phyloP scores from a whole-genome alignment of 2,888 invertebrate species.

The Eumerus sabulonum region DNA sequence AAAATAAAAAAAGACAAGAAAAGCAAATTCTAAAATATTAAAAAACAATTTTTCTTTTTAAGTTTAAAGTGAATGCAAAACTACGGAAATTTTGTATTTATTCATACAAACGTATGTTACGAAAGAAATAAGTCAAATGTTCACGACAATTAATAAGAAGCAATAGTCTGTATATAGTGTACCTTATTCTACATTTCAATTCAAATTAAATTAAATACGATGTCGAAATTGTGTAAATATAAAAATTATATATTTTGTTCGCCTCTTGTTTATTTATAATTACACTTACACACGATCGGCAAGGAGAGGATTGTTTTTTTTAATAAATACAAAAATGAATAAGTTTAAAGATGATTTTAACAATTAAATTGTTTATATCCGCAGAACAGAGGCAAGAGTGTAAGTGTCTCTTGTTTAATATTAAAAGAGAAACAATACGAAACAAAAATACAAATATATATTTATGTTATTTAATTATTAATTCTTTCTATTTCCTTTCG shows the following conservation, averaged over 20 bases:
- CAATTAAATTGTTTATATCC: slow-evolving; percentile 65
- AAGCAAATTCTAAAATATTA: slow-evolving; percentile 25
- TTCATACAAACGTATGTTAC: no score
- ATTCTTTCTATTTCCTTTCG: slow-evolving; percentile 47
- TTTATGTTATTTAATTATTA: slow-evolving; percentile 68
- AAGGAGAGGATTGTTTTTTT: slow-evolving; percentile 8
- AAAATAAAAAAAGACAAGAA: slow-evolving; percentile 56
- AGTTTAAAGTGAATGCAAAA: no score
- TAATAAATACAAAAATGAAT: slow-evolving; percentile 40
- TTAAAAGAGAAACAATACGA: slow-evolving; percentile 52
- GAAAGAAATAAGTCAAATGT: slow-evolving; percentile 48
- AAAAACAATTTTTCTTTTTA: slow-evolving; percentile 47
- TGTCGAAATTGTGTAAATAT: slow-evolving; percentile 56
- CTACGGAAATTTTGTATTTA: no score
- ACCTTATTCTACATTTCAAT: slow-evolving; percentile 30
- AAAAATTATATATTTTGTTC: slow-evolving; percentile 21
- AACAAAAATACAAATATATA: slow-evolving; percentile 51
- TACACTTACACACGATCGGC: slow-evolving; percentile 18
- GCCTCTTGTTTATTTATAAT: slow-evolving; percentile 62
- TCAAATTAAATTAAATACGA: slow-evolving; percentile 17
- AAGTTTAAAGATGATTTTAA: slow-evolving; percentile 48
- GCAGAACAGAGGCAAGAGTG: slow-evolving; percentile 29
- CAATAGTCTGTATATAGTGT: slow-evolving; percentile 56
- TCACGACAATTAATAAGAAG: slow-evolving; percentile 3
- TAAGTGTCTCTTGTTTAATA: slow-evolving; percentile 41